Percentiles rank a stretch among this genome's conserved stretches.
Evolutionary conservation across 2,888 invertebrate species (phyloP).

Genomic region (Philopedon plagiatum): DNA sequence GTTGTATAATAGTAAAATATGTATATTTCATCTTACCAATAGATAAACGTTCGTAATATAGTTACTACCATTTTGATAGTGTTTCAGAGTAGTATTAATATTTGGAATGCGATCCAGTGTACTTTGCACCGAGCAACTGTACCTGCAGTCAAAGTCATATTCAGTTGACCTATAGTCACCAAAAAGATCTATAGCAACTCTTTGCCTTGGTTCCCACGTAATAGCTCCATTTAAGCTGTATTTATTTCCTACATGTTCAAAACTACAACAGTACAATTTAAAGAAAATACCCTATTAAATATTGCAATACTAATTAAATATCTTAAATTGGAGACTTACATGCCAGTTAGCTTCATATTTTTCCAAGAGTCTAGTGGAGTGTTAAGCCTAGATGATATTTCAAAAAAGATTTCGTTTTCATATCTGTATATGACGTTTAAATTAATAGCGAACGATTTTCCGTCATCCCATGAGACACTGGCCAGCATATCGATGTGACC

Average conservation of each 20-base stretch:
- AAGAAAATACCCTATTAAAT: constrained; percentile 21
- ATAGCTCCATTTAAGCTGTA: constrained; percentile 72
- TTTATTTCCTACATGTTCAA: constrained; percentile 70
- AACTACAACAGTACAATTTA: constrained; percentile 66
- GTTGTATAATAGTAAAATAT: too few relatives aligned
- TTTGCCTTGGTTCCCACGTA: constrained; percentile 75
- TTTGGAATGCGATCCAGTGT: constrained; percentile 74
- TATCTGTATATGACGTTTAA: constrained; percentile 75
- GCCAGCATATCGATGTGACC: constrained; percentile 70
- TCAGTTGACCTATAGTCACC: constrained; percentile 70
- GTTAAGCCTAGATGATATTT: constrained; percentile 69
- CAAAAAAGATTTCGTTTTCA: constrained; percentile 69
- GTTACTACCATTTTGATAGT: constrained; percentile 70
- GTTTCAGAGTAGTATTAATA: constrained; percentile 72
- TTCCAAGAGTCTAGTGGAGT: constrained; percentile 75
- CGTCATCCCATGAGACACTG: constrained; percentile 80
- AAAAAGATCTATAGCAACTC: constrained; percentile 71
- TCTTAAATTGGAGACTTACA: constrained; percentile 63
- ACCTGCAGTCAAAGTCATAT: constrained; percentile 68
- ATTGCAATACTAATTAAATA: background rate
- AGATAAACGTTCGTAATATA: constrained; percentile 71
- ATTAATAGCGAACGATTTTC: constrained; percentile 74
- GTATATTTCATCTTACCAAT: constrained; percentile 64
- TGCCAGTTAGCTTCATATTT: constrained; percentile 70
- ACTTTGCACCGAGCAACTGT: constrained; percentile 72